These are phyloP conservation scores for Chaetops frenatus DNA, from an alignment of 2,113 vertebrate genomes.

Conservation along the genomic window DNA sequence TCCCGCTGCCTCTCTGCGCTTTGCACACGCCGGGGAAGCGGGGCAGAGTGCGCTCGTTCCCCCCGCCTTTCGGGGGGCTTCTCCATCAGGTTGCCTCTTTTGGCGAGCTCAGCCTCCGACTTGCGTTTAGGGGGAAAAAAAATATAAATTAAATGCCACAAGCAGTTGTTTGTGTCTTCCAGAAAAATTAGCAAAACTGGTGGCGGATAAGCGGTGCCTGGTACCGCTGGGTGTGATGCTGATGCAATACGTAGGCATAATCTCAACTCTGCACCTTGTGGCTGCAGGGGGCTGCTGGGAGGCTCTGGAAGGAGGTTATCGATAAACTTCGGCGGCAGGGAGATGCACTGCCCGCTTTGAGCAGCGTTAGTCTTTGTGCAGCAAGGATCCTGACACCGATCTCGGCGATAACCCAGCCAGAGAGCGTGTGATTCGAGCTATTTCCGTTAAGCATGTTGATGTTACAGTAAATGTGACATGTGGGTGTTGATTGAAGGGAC, in stretches of 20 bases:
- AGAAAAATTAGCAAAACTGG: slow-evolving; percentile 45
- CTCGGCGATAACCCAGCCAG: slow-evolving; percentile 7
- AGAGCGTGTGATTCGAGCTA: background rate
- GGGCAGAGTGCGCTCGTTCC: background rate
- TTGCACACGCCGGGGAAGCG: background rate
- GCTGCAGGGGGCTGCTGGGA: background rate
- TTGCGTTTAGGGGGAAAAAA: background rate
- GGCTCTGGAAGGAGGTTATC: background rate
- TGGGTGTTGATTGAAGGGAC: slow-evolving; percentile 47
- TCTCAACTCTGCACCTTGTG: background rate
- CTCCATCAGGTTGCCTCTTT: background rate
- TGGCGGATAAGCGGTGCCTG: background rate
- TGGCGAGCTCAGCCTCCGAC: background rate
- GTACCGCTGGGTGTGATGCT: background rate
- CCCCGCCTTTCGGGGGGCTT: background rate
- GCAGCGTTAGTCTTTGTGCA: slow-evolving; percentile 38
- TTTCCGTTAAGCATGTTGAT: slow-evolving; percentile 37
- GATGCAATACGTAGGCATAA: background rate
- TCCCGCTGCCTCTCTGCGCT: background rate
- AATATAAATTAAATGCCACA: background rate
- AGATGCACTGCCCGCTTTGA: background rate
- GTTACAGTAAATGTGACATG: slow-evolving; percentile 31
- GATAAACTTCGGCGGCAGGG: background rate
- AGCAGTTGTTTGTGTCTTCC: background rate
- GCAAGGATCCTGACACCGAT: slow-evolving; percentile 27